These are phyloP conservation scores for Stictocephala bisonia DNA, from an alignment of 2,888 invertebrate genomes.

Conservation along the genomic window DNA sequence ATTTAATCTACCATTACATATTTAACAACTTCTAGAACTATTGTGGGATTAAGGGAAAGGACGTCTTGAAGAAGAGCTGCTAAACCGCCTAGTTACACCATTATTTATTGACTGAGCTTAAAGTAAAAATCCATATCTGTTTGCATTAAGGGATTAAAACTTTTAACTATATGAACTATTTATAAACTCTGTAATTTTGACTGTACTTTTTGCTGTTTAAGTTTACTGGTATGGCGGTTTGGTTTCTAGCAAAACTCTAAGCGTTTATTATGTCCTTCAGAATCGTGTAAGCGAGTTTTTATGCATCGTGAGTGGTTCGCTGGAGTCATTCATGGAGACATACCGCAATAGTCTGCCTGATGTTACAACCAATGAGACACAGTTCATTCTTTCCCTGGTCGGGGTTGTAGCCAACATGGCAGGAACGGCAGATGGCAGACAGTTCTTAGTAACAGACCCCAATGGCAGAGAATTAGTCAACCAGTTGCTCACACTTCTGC, in stretches of 20 bases:
- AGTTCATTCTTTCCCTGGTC: conserved; percentile 63
- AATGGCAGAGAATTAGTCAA: conserved; percentile 62
- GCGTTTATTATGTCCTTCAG: conserved; percentile 57
- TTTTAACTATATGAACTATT: too few relatives aligned
- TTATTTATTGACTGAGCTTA: too few relatives aligned
- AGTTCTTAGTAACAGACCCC: conserved; percentile 62
- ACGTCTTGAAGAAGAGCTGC: too few relatives aligned
- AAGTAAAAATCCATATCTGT: too few relatives aligned
- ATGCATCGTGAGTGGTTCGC: conserved; percentile 63
- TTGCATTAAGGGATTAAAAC: too few relatives aligned
- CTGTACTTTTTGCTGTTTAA: too few relatives aligned
- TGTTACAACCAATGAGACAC: conserved; percentile 62
- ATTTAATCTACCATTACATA: too few relatives aligned
- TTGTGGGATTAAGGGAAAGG: too few relatives aligned
- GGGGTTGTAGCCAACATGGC: conserved; percentile 64
- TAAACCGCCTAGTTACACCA: too few relatives aligned
- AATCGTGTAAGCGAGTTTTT: conserved; percentile 63
- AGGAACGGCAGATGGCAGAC: conserved; percentile 63
- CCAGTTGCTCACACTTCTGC: conserved; percentile 62
- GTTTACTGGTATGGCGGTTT: too few relatives aligned
- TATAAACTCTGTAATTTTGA: too few relatives aligned
- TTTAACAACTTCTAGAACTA: too few relatives aligned
- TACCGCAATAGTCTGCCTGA: conserved; percentile 62
- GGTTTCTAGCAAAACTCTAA: background rate
- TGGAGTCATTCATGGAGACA: conserved; percentile 64